Base-by-base conservation (phyloP, 2,113 vertebrate species). In the Actenoides hombroni region DNA sequence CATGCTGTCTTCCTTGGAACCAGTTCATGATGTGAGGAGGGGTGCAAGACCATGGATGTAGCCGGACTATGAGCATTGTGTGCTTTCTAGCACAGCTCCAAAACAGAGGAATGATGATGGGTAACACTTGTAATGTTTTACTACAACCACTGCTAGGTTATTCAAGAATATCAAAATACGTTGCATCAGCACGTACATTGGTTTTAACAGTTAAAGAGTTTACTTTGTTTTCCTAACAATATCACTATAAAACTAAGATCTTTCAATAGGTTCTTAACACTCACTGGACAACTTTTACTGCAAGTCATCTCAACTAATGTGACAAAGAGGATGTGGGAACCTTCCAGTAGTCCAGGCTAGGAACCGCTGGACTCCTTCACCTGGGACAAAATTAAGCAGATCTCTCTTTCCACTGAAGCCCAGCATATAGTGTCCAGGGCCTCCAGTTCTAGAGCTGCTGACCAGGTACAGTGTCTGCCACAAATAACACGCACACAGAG, bases 321-420 rank as follows among this genome's bases (percentile, higher is more conserved):
- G 98, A 98, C 97, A 98, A 98, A 98, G 95, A 98, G 97, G 98
- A 98, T 98, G 98, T 98, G 98, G 97, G 98, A 99, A 99, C 98
- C 98, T 99, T 99, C 98, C 99, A 98, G 98, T 98, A 99, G 98
- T 99, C 99, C 99, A 99, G 98, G 98, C 98, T 99, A 99, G 99
- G 98, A 99, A 99, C 99, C 98, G 98, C 98, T 93, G 98, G 99
- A 99, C 98, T 99, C 98, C 98, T 98, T 99, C 99, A 98, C 98
- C 98, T 98, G 98, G 97, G 98, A 97, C 97, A 98, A 98, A 99
- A 99, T 99, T 98, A 98, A 99, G 98, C 98, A 99, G 98, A 98
- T 99, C 98, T 98, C 98, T 98, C 97, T 99, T 99, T 98, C 99
- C 99, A 99, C 97, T 98, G 98, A 98, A 98, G 98, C 98, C 98